phyloP scores from a whole-genome alignment of 2,113 vertebrate species.

The Hoplias malabaricus region DNA sequence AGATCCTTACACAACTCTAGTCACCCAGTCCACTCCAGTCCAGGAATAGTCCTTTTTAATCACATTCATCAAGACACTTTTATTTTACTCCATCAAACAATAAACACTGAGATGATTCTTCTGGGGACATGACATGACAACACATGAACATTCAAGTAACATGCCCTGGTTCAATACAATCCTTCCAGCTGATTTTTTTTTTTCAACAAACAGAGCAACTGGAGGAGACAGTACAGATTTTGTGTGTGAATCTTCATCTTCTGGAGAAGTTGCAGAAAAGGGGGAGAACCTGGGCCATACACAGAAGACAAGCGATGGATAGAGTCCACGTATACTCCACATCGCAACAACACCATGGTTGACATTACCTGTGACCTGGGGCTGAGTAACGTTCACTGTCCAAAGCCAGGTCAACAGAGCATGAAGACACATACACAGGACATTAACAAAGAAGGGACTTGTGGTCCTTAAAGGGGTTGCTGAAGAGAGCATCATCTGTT shows the following conservation, averaged over 20 bases:
- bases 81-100: constrained; percentile 49
- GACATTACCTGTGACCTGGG: constrained; percentile 21
- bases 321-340: constrained; percentile 8
- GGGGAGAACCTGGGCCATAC: background rate
- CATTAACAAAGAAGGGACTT: constrained; percentile 2
- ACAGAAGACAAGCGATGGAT: background rate
- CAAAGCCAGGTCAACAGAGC: constrained; percentile 15
- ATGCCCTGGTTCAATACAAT: background rate
- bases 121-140: constrained; percentile 41
- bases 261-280: background rate
- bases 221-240: background rate
- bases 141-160: constrained; percentile 26
- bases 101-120: constrained; percentile 45
- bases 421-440: background rate
- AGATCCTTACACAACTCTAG: background rate
- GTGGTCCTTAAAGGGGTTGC: constrained; percentile 28
- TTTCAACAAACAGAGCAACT: background rate
- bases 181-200: background rate
- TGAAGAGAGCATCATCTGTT: constrained; percentile 15
- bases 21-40: background rate
- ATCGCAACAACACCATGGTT: background rate
- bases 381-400: constrained; percentile 36
- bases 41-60: background rate
- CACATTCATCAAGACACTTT: constrained; percentile 24
- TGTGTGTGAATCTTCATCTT: constrained; percentile 1